Evolutionary conservation across 2,797 vertebrate genomes (phyloP), one percentile per base, ranked within the genome.

Genomic region (Acanthurus leucopareius): DNA sequence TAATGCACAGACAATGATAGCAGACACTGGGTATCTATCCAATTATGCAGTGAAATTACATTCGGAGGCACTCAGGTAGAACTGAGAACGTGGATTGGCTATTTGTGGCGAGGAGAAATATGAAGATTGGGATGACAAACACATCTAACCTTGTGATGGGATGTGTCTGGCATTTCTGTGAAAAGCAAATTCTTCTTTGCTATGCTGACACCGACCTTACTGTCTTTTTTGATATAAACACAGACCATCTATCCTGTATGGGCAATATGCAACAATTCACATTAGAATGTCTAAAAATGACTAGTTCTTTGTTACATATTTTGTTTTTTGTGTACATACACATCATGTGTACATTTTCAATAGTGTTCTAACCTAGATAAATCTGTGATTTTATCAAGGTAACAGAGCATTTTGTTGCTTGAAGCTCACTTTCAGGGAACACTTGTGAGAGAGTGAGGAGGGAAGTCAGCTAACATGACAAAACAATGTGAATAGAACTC

Each of bases 31-130:
- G 82, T 91, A 88, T 90, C 91, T 91, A 93, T 95, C 92, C 91
- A 93, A 93, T 95, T 94, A 93, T 92, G 75, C 78, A 80, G 82
- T 56, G 82, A 89, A 93, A 94, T 94, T 93, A 93, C 90, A 95
- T 94, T 95, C 90, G 81, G 88, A 88, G 66, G 75, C 91, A 90
- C 90, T 91, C 93, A 92, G 92, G 91, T 93, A 92, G 93, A 93
- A 92, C 87, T 82, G 85, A 88, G 79, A 79, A 80, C 52, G 60
- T 68, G 82, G 85, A 87, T 77, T 87, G 75, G 79, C 58, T 84
- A 64, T 81, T 85, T 81, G 69, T 80, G 76, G 52, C 3, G n/a
- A 65, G 72, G 69, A 69, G 67, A 82, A 88, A 90, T 87, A 88
- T 88, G 84, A 88, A 89, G 79, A 91, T 82, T 73, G 56, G 44